A percentile compares a stretch with the other conserved stretches of the same genome.
Conservation (phyloP, 2,888 invertebrate species). For the Drosophila formosana region DNA sequence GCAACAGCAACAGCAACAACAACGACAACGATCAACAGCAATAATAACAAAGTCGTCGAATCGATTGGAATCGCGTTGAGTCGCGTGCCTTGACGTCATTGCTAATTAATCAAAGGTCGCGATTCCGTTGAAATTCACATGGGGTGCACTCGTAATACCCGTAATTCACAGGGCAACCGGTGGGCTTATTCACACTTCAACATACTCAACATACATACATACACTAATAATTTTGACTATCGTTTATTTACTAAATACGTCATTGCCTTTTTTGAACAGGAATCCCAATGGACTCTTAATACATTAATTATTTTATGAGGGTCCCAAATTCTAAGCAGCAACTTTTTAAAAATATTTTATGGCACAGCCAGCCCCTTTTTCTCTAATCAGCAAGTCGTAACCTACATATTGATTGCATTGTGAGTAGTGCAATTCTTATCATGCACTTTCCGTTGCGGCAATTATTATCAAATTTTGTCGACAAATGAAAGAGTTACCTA, state of each 20-base stretch:
- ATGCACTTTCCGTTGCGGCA: neutral
- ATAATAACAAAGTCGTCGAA: neutral
- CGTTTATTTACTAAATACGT: conserved; percentile 12
- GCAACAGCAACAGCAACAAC: neutral
- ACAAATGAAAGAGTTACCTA: too few species aligned
- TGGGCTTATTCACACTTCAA: conserved; percentile 9
- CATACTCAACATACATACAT: neutral
- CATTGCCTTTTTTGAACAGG: conserved; percentile 2
- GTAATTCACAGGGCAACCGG: conserved; percentile 4
- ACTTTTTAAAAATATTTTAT: neutral
- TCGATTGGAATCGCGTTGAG: conserved; percentile 27
- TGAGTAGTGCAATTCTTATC: neutral
- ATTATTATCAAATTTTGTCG: too few species aligned
- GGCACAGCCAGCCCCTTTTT: neutral
- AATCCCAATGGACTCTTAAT: conserved; percentile 28
- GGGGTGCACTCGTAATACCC: conserved; percentile 12
- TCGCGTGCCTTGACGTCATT: conserved; percentile 74
- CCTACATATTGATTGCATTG: neutral
- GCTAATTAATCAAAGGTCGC: conserved; percentile 60
- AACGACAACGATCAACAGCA: neutral
- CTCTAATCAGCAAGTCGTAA: neutral
- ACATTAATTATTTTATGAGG: neutral
- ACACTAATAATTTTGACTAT: conserved; percentile 3
- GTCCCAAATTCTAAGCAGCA: neutral
- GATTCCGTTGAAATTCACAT: conserved; percentile 40